Conservation (phyloP, 2,797 vertebrate species). For the Erethizon dorsatum region DNA sequence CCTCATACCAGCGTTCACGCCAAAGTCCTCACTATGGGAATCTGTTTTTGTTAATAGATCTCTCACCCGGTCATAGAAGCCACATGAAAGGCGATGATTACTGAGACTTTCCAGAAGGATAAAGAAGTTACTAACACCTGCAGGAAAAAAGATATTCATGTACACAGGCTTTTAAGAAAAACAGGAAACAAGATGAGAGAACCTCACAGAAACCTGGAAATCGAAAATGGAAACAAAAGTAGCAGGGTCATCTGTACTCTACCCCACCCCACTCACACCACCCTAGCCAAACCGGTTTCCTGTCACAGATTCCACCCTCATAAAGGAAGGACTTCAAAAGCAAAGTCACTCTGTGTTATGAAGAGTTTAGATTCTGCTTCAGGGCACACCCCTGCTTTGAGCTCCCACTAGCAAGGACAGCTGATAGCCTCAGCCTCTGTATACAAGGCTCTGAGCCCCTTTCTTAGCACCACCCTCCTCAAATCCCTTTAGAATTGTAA, state of each 20-base stretch:
- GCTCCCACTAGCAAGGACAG: neutral
- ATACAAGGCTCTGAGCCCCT: neutral
- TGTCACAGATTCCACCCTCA: slow-evolving; percentile 36
- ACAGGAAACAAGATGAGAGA: slow-evolving; percentile 85
- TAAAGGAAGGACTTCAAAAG: slow-evolving; percentile 77
- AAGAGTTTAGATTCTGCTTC: slow-evolving; percentile 14
- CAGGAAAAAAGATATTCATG: slow-evolving; percentile 81
- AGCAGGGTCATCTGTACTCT: slow-evolving; percentile 40
- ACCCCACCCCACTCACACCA: slow-evolving; percentile 15
- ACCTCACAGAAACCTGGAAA: slow-evolving; percentile 79
- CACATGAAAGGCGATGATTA: slow-evolving; percentile 75
- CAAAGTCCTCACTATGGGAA: neutral
- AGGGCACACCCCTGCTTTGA: neutral
- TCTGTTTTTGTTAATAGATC: slow-evolving; percentile 25
- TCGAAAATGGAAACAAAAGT: slow-evolving; percentile 82
- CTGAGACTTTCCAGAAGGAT: slow-evolving; percentile 67
- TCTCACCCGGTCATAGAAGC: neutral
- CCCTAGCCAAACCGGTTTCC: slow-evolving; percentile 65
- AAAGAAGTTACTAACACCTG: slow-evolving; percentile 82
- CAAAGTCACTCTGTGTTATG: neutral
- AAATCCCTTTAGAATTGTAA: neutral
- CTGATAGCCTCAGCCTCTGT: neutral
- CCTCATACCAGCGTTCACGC: neutral
- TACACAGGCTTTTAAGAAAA: slow-evolving; percentile 76
- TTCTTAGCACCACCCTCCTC: neutral